Evolutionary conservation across 2,888 invertebrate species (phyloP).

Genomic region (Athalia rosae): DNA sequence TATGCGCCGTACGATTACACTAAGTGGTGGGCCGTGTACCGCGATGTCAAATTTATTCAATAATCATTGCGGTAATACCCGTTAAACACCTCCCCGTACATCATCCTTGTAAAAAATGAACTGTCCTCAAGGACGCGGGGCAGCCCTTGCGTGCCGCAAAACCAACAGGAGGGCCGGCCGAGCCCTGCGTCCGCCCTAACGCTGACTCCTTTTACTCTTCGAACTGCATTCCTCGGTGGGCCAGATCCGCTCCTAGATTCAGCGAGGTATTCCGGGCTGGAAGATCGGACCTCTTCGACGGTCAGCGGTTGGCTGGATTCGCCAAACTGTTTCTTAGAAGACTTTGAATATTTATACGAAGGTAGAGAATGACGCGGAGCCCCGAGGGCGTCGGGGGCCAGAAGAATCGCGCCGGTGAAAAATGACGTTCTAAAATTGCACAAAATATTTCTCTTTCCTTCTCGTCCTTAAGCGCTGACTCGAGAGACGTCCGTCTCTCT

Average conservation of each 20-base stretch:
- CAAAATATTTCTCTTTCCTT: not conserved
- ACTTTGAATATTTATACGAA: conserved; percentile 2
- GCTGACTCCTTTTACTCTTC: not conserved
- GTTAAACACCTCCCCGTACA: conserved; percentile 43
- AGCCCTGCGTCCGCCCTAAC: not conserved
- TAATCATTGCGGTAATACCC: conserved; percentile 55
- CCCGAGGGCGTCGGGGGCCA: not conserved
- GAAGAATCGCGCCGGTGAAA: conserved; percentile 19
- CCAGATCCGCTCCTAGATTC: conserved; percentile 24
- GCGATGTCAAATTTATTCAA: conserved; percentile 64
- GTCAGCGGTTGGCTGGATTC: not conserved
- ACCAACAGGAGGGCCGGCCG: not conserved
- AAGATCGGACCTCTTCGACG: not conserved
- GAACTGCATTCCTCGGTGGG: conserved; percentile 32
- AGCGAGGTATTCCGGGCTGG: conserved; percentile 1
- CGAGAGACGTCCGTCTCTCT: not conserved
- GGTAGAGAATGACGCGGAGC: conserved; percentile 11
- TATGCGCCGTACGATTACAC: conserved; percentile 48
- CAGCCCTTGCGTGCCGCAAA: not conserved
- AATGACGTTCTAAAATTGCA: conserved; percentile 26
- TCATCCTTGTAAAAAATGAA: conserved; percentile 58
- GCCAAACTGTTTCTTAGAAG: conserved; percentile 27
- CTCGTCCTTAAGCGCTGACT: not conserved
- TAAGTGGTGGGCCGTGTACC: conserved; percentile 65
- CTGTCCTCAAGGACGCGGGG: conserved; percentile 50